These are phyloP conservation scores for Hyla sarda DNA, from an alignment of 2,113 vertebrate species.

Conservation along the genomic window DNA sequence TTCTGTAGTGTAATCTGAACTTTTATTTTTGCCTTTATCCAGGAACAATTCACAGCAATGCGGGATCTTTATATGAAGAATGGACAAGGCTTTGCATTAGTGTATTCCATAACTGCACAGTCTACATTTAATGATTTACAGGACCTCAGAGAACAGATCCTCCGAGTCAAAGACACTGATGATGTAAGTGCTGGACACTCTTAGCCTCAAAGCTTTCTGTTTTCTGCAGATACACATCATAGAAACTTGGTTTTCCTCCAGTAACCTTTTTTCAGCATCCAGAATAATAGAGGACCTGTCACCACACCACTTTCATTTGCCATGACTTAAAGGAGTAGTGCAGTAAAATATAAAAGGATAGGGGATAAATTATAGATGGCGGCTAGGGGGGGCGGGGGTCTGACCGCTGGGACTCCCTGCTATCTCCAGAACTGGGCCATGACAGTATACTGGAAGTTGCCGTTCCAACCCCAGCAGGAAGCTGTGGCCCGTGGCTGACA, in stretches of 20 bases:
- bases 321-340: too few species aligned
- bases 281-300: not conserved
- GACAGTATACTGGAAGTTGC: too few species aligned
- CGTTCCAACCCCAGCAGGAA: too few species aligned
- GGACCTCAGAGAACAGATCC: slow-evolving; percentile 85
- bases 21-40: slow-evolving; percentile 51
- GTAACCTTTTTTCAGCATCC: not conserved
- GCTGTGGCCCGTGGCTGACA: too few species aligned
- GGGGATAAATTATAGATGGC: too few species aligned
- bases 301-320: too few species aligned
- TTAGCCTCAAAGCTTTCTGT: not conserved
- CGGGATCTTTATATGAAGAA: slow-evolving; percentile 87
- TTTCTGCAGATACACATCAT: not conserved
- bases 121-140: slow-evolving; percentile 86
- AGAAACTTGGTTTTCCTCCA: not conserved
- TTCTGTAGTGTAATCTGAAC: not conserved
- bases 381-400: too few species aligned
- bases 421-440: too few species aligned
- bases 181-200: slow-evolving; percentile 73
- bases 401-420: too few species aligned
- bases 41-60: slow-evolving; percentile 88
- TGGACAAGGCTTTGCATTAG: slow-evolving; percentile 85
- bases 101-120: slow-evolving; percentile 87
- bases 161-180: slow-evolving; percentile 87
- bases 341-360: too few species aligned